Evolutionary conservation across 2,113 vertebrate species (phyloP).

Genomic region (Origma solitaria): DNA sequence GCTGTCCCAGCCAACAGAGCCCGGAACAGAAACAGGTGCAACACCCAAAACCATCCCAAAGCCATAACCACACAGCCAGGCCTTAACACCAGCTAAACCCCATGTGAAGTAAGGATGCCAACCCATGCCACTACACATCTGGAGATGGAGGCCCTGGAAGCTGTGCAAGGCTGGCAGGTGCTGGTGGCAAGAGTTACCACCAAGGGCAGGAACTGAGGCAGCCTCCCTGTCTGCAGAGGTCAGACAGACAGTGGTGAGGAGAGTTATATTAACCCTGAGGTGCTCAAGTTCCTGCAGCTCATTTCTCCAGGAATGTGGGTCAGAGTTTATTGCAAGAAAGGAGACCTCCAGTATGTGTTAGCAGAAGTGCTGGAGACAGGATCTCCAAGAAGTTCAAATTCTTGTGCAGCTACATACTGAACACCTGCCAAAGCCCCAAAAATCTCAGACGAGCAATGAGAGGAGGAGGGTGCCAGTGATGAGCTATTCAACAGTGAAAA

Average conservation of each 20-base stretch:
- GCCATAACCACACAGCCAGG: background rate
- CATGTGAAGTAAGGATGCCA: background rate
- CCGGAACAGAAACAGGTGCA: background rate
- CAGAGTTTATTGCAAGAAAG: background rate
- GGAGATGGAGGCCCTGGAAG: background rate
- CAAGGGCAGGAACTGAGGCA: background rate
- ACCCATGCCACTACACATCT: background rate
- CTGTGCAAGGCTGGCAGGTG: background rate
- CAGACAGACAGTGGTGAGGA: background rate
- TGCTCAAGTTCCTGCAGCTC: background rate
- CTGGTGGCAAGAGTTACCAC: background rate
- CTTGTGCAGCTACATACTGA: background rate
- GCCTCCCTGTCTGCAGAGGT: background rate
- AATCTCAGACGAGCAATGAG: background rate
- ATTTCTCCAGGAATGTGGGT: background rate
- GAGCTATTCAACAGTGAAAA: background rate
- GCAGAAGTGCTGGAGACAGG: background rate
- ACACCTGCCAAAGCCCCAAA: background rate
- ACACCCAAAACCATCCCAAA: background rate
- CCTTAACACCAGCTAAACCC: background rate
- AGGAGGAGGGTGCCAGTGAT: background rate
- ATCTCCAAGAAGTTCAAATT: slow-evolving; percentile 2
- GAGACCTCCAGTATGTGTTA: background rate
- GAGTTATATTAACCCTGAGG: background rate
- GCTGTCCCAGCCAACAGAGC: background rate